Evolutionary conservation across 2,888 invertebrate genomes (phyloP).

Genomic region (Pollenia griseotomentosa): DNA sequence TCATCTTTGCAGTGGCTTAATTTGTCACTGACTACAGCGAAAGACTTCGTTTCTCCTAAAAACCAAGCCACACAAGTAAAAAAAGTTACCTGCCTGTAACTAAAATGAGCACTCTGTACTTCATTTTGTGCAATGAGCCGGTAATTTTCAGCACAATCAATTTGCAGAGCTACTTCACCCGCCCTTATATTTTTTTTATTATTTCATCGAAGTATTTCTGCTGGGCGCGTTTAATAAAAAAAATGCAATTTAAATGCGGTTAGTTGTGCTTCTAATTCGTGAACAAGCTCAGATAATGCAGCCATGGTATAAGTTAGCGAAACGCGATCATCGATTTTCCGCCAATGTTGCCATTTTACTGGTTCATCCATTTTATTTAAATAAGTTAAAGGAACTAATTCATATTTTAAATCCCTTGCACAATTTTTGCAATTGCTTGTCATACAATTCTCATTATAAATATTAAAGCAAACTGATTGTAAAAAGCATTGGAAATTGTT

Average conservation of each 20-base stretch:
- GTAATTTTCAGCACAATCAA: background rate
- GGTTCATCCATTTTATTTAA: background rate
- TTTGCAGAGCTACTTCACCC: too few relatives aligned
- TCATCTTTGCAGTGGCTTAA: slow-evolving; percentile 21
- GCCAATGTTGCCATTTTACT: slow-evolving; percentile 5
- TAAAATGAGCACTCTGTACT: slow-evolving; percentile 13
- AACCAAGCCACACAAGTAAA: slow-evolving; percentile 62
- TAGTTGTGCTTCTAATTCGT: slow-evolving; percentile 5
- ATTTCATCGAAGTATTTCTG: background rate
- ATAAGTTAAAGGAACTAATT: background rate
- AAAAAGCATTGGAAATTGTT: slow-evolving; percentile 39
- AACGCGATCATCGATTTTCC: slow-evolving; percentile 7
- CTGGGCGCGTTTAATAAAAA: slow-evolving; percentile 6
- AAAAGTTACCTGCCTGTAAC: slow-evolving; percentile 23
- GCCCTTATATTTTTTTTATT: too few relatives aligned
- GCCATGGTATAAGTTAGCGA: slow-evolving; percentile 6
- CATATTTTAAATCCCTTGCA: slow-evolving; percentile 16
- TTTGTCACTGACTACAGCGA: slow-evolving; percentile 53
- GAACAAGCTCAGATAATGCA: slow-evolving; percentile 17
- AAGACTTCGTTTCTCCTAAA: slow-evolving; percentile 42
- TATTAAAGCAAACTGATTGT: slow-evolving; percentile 46
- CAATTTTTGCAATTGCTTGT: slow-evolving; percentile 8
- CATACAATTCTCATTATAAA: slow-evolving; percentile 11
- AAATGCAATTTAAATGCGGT: slow-evolving; percentile 9
- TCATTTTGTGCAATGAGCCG: slow-evolving; percentile 32